Percentiles rank a stretch among this genome's conserved stretches.
Evolutionary conservation across 2,113 vertebrate species (phyloP).

Genomic region (Syrrhaptes paradoxus): DNA sequence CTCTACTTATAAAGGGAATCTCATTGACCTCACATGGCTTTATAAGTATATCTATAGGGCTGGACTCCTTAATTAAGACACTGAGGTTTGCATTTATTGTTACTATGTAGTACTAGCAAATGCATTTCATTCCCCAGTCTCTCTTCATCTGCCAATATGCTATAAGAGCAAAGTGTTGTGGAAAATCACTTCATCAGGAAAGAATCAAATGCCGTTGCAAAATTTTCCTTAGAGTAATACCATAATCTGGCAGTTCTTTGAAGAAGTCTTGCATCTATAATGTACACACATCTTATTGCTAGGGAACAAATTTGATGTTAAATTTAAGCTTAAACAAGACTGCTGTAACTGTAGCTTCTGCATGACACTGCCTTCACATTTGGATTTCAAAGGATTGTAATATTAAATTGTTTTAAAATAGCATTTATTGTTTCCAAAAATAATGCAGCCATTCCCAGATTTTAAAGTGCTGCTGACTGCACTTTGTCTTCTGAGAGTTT

Average conservation of each 20-base stretch:
- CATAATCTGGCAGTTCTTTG: conserved; percentile 30
- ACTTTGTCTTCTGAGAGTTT: conserved; percentile 2
- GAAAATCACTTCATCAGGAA: conserved; percentile 60
- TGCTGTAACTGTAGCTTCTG: background rate
- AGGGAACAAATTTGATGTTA: conserved; percentile 23
- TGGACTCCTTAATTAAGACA: background rate
- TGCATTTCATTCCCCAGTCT: background rate
- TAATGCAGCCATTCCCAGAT: conserved; percentile 2
- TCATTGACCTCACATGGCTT: background rate
- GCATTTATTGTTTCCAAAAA: conserved; percentile 22
- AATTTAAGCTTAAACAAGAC: background rate
- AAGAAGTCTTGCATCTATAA: background rate
- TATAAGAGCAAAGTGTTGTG: conserved; percentile 23
- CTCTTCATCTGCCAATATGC: background rate
- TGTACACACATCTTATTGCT: conserved; percentile 24
- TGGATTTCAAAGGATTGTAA: background rate
- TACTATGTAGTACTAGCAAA: background rate
- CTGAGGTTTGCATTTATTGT: background rate
- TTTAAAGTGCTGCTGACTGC: background rate
- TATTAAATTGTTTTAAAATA: conserved; percentile 18
- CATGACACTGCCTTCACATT: background rate
- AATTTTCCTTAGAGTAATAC: conserved; percentile 48
- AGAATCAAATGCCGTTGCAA: conserved; percentile 21
- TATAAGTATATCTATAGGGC: background rate
- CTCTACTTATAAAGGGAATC: background rate